A percentile compares a stretch with the other conserved stretches of the same genome.
These are phyloP conservation scores for Mixornis gularis DNA, from an alignment of 2,113 vertebrate genomes.

Conservation along the genomic window DNA sequence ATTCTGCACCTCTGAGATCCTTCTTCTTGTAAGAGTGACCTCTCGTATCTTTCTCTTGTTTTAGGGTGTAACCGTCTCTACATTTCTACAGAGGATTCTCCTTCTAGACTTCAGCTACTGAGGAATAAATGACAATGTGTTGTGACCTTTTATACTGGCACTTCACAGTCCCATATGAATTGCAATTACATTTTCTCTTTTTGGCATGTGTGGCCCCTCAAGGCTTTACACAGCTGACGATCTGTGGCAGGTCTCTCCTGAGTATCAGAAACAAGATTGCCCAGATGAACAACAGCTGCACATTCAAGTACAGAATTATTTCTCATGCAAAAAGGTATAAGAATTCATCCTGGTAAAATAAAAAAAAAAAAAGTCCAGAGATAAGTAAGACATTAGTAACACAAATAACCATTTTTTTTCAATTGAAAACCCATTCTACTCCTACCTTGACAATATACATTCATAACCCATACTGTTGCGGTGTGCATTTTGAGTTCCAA, in stretches of 20 bases:
- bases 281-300: background rate
- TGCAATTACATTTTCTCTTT: constrained; percentile 17
- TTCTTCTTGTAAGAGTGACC: background rate
- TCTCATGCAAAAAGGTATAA: background rate
- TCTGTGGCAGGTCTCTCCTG: background rate
- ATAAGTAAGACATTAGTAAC: background rate
- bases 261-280: background rate
- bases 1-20: background rate
- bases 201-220: background rate
- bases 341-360: background rate
- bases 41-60: background rate
- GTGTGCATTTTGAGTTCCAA: too few species aligned
- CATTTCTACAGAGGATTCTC: constrained; percentile 2
- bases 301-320: background rate
- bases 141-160: constrained; percentile 30
- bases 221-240: background rate
- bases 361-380: background rate
- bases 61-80: background rate
- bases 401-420: background rate
- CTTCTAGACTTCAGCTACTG: background rate
- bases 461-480: background rate
- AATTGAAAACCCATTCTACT: background rate
- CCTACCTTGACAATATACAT: background rate
- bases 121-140: background rate
- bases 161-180: background rate